These are phyloP conservation scores for Hoplias malabaricus DNA, from an alignment of 2,113 vertebrate genomes.

Conservation along the genomic window DNA sequence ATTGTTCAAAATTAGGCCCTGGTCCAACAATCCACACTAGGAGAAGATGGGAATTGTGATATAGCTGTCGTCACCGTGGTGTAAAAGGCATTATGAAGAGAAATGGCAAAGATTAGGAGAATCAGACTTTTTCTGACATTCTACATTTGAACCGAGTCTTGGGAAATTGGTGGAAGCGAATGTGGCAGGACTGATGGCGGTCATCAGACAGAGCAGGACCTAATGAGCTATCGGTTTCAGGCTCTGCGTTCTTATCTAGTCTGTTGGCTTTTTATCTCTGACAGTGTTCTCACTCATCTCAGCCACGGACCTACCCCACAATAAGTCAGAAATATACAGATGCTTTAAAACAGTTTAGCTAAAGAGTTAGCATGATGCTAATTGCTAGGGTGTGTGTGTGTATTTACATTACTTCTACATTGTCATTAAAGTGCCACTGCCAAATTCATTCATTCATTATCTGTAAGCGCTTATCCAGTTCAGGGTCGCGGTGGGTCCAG, in stretches of 20 bases:
- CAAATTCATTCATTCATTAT: too few species aligned
- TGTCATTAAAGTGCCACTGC: too few species aligned
- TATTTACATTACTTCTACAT: too few species aligned
- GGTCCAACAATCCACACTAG: background rate
- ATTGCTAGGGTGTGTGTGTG: too few species aligned
- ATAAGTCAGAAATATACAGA: background rate
- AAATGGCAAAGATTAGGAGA: background rate
- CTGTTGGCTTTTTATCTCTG: background rate
- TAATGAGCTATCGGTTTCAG: slow-evolving; percentile 8
- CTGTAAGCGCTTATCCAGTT: too few species aligned
- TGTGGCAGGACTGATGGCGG: background rate
- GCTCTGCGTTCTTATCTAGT: background rate
- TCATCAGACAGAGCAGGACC: background rate
- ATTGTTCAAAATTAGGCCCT: background rate
- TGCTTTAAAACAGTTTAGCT: background rate
- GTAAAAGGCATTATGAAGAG: background rate
- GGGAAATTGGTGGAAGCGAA: background rate
- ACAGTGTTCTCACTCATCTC: background rate
- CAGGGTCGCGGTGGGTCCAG: too few species aligned
- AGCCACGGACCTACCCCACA: background rate
- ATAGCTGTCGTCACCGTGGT: background rate
- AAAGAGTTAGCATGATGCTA: too few species aligned
- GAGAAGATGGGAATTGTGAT: background rate
- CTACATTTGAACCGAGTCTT: background rate
- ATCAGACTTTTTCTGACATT: background rate